Evolutionary conservation across 2,888 invertebrate genomes (phyloP).

Genomic region (Matsumyia berberina): DNA sequence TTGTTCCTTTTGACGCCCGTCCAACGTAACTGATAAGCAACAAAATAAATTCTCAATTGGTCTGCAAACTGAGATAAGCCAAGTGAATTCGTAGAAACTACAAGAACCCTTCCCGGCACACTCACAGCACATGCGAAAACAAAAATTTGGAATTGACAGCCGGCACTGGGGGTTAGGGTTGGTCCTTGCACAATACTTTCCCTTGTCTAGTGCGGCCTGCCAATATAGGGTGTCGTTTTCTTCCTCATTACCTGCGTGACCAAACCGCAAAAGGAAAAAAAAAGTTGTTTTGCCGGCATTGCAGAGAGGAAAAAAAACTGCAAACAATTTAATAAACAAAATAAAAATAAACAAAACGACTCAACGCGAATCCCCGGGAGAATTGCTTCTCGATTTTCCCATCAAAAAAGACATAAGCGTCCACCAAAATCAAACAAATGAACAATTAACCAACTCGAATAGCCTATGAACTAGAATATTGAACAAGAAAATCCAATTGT

Average conservation of each 20-base stretch:
- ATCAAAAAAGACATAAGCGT: neutral
- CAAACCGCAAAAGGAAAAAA: no score
- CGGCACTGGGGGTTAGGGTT: constrained; percentile 54
- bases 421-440: neutral
- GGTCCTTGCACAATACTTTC: constrained; percentile 69
- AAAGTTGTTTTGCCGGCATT: neutral
- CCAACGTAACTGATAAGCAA: constrained; percentile 53
- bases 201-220: constrained; percentile 41
- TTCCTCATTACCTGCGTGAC: neutral
- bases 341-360: constrained; percentile 62
- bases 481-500: constrained; percentile 37
- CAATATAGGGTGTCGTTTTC: neutral
- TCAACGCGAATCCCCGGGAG: constrained; percentile 31
- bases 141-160: constrained; percentile 47
- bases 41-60: neutral
- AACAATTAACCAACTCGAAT: constrained; percentile 31
- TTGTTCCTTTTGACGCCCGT: constrained; percentile 33
- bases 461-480: constrained; percentile 28
- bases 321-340: constrained; percentile 23
- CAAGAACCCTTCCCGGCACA: neutral
- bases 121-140: constrained; percentile 35
- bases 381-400: constrained; percentile 2
- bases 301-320: neutral
- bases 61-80: constrained; percentile 51
- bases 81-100: neutral